Conservation (phyloP, 2,888 invertebrate genomes). For the Luperina testacea region DNA sequence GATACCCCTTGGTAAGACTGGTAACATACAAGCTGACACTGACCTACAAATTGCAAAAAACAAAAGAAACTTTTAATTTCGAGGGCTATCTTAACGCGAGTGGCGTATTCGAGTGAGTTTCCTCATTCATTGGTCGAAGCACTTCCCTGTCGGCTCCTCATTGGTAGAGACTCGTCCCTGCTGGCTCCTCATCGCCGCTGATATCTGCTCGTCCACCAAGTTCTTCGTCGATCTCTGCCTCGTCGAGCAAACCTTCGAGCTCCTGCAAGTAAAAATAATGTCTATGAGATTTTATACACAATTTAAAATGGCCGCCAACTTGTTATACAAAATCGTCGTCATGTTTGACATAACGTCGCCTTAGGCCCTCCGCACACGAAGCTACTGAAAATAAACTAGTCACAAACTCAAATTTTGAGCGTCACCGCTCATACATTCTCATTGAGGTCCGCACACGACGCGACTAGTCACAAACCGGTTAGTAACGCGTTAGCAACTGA, state of each 20-base stretch:
- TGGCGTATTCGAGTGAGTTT: neutral
- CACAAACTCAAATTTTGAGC: too few species aligned
- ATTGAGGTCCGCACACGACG: too few species aligned
- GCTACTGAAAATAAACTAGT: too few species aligned
- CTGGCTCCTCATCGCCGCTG: neutral
- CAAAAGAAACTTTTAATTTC: neutral
- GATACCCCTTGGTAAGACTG: too few species aligned
- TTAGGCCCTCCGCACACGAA: too few species aligned
- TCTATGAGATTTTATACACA: neutral
- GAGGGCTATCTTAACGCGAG: too few species aligned
- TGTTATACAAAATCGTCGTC: neutral
- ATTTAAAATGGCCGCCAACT: neutral
- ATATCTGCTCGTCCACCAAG: too few species aligned
- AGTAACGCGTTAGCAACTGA: too few species aligned
- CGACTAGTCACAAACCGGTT: too few species aligned
- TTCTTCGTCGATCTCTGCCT: constrained; percentile 4
- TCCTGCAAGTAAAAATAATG: constrained; percentile 16
- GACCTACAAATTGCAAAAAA: neutral
- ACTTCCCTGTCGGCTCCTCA: neutral
- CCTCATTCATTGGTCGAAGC: constrained; percentile 13
- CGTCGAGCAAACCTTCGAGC: constrained; percentile 25
- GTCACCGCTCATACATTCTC: too few species aligned
- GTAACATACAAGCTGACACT: neutral
- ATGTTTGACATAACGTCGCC: too few species aligned
- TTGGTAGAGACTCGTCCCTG: neutral